phyloP scores from a whole-genome alignment of 2,797 vertebrate genomes.

The Gouania willdenowi region DNA sequence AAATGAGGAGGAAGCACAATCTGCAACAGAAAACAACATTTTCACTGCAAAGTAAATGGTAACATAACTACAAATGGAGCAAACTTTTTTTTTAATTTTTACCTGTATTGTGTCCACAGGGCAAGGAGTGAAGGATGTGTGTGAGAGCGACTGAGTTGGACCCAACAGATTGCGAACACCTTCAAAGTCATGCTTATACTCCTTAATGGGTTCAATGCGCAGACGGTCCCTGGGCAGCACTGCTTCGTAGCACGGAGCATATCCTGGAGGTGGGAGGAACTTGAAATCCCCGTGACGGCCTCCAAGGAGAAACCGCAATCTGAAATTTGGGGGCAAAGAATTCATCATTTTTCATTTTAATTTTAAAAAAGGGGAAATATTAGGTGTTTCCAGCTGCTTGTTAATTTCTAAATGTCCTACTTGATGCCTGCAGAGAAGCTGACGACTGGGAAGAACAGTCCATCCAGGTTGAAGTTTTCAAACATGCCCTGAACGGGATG shows the following conservation, averaged over 20 bases:
- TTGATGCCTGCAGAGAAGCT: slow-evolving; percentile 89
- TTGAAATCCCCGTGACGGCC: slow-evolving; percentile 92
- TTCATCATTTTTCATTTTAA: too few species aligned
- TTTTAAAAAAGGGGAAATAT: background rate
- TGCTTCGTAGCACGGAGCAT: slow-evolving; percentile 87
- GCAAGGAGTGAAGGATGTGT: slow-evolving; percentile 87
- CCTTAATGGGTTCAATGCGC: slow-evolving; percentile 88
- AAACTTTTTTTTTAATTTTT: slow-evolving; percentile 77
- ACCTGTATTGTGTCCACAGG: slow-evolving; percentile 93
- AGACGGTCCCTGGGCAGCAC: slow-evolving; percentile 86
- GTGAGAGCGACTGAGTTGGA: slow-evolving; percentile 86
- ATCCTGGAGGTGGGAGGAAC: slow-evolving; percentile 90
- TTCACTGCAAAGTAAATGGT: slow-evolving; percentile 5
- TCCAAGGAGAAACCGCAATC: slow-evolving; percentile 89
- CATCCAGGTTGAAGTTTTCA: slow-evolving; percentile 90
- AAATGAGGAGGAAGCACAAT: slow-evolving; percentile 91
- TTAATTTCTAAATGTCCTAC: slow-evolving; percentile 56
- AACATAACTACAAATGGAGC: background rate
- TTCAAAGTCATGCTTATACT: slow-evolving; percentile 85
- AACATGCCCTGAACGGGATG: slow-evolving; percentile 93
- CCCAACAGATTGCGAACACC: slow-evolving; percentile 84
- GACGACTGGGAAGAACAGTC: slow-evolving; percentile 88
- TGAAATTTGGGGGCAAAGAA: slow-evolving; percentile 27
- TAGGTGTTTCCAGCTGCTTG: background rate
- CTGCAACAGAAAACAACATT: slow-evolving; percentile 58